Conservation (phyloP, 2,113 vertebrate genomes). For the Gavia stellata region DNA sequence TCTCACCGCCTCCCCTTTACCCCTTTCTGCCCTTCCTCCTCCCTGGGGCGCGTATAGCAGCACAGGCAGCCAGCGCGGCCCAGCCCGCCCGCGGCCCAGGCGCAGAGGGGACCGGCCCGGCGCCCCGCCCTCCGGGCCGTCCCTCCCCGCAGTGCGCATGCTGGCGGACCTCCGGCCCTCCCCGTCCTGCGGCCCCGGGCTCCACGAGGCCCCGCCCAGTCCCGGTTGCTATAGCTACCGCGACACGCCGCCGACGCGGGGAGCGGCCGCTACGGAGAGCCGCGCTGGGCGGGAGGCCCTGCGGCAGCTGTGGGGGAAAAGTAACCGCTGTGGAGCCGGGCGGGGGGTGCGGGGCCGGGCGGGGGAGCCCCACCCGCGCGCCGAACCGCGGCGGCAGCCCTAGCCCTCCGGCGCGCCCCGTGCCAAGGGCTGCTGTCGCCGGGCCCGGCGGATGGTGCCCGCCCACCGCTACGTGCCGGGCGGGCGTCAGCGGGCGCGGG, state of each 20-base stretch:
- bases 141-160: background rate
- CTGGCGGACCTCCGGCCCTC: background rate
- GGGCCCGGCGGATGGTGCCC: too few relatives aligned
- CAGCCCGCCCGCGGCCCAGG: background rate
- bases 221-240: background rate
- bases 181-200: background rate
- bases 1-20: fast-evolving
- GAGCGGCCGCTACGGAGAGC: fast-evolving
- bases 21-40: fast-evolving
- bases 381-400: too few relatives aligned
- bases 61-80: background rate
- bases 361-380: fast-evolving
- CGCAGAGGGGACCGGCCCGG: background rate
- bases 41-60: fast-evolving
- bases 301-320: background rate
- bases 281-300: background rate
- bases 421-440: background rate
- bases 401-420: background rate
- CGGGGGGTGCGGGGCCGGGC: too few relatives aligned
- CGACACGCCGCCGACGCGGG: background rate
- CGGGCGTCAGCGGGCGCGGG: background rate
- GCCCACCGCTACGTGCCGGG: too few relatives aligned
- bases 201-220: background rate
- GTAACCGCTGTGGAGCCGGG: too few relatives aligned
- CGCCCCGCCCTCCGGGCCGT: background rate